Percentiles rank a stretch among this genome's conserved stretches.
These are phyloP conservation scores for Eurystomus gularis DNA, from an alignment of 2,113 vertebrate species.

Conservation along the genomic window DNA sequence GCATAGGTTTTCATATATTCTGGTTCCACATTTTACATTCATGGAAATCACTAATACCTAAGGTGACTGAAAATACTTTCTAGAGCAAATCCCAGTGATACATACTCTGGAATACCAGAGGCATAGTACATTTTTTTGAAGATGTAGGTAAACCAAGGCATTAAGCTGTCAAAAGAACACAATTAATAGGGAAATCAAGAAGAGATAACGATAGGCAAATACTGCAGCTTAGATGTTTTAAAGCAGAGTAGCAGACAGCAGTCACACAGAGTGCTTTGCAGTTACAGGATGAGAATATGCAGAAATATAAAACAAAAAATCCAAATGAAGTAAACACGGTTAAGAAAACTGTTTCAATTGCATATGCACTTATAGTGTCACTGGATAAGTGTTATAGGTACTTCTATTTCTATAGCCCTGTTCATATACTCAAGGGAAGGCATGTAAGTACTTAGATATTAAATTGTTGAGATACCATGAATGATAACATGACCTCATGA, in stretches of 20 bases:
- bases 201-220: background rate
- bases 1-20: background rate
- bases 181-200: background rate
- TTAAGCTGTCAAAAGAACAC: background rate
- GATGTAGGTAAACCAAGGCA: background rate
- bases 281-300: background rate
- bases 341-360: background rate
- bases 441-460: background rate
- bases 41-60: background rate
- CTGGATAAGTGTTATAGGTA: background rate
- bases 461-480: background rate
- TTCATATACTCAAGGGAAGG: rapidly evolving
- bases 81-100: background rate
- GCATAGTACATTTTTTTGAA: background rate
- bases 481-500: background rate
- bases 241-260: background rate
- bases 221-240: background rate
- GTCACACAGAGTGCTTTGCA: background rate
- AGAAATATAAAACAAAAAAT: background rate
- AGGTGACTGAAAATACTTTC: background rate
- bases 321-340: background rate
- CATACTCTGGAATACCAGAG: background rate
- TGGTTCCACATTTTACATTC: background rate
- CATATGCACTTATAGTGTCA: background rate
- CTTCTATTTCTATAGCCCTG: background rate